Percentiles rank a stretch among this genome's conserved stretches.
Conservation (phyloP, 2,113 vertebrate genomes). For the Ascaphus truei region DNA sequence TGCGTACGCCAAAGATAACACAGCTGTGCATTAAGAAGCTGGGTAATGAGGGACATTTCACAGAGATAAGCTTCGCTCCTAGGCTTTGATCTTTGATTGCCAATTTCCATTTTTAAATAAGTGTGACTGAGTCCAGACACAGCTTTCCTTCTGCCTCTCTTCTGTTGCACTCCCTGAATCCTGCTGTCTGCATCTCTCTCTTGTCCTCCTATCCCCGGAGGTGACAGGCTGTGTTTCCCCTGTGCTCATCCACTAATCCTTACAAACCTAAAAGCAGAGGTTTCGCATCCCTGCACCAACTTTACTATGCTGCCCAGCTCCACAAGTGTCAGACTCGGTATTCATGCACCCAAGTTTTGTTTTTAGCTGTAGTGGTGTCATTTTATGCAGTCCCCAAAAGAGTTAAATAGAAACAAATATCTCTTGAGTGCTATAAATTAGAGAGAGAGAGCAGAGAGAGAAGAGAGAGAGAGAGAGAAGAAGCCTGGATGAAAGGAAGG, state of each 20-base stretch:
- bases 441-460: too few relatives aligned
- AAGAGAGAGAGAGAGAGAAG: too few relatives aligned
- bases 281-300: background rate
- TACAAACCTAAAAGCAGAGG: background rate
- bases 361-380: too few relatives aligned
- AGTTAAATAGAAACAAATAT: too few relatives aligned
- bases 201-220: background rate
- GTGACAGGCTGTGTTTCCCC: background rate
- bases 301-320: background rate
- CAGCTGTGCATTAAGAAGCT: background rate
- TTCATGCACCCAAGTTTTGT: too few relatives aligned
- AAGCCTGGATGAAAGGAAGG: too few relatives aligned
- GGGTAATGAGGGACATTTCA: slow-evolving; percentile 7
- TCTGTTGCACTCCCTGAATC: background rate
- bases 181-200: background rate
- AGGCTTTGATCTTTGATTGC: slow-evolving; percentile 22
- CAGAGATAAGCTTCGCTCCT: background rate
- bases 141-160: background rate
- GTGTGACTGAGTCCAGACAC: background rate
- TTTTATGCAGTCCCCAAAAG: too few relatives aligned
- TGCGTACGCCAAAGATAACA: background rate
- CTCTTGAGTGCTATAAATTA: too few relatives aligned
- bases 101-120: slow-evolving; percentile 33
- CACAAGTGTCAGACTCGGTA: background rate
- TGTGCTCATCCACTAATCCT: background rate